Evolutionary conservation across 2,888 invertebrate genomes (phyloP), one percentile per base, ranked within the genome.

Genomic region (Hermaeophaga mercurialis): DNA sequence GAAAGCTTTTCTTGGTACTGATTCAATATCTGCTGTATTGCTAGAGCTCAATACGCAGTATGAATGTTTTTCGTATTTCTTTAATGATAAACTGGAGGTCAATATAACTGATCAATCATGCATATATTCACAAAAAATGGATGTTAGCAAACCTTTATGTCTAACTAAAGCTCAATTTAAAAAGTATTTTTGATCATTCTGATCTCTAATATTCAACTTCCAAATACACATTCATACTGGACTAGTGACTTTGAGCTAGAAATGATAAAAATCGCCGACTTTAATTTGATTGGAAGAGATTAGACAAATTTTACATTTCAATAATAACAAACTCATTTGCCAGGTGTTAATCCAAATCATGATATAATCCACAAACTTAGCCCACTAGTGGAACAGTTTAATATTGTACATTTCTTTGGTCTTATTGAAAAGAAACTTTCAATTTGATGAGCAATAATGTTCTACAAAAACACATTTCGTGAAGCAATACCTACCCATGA

Each of bases 261-360:
- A 22, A 17, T 18, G 3, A 41, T 54, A 41, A 44, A n/a, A 48
- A 15, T 22, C 26, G n/a, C 36, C 54, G 46, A 11, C 36, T 19
- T 15, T 54, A 34, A 58, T 54, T 24, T 31, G 22, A 15, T 58
- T 53, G 47, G 55, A 58, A 50, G 59, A 56, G 47, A 56, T 57
- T n/a, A 15, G 56, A 31, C 26, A 39, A 11, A 52, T 75, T 70
- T 5, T 76, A 70, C 49, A 78, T 70, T 65, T 78, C 72, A 18
- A 57, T 36, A 57, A 67, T 52, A 65, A 66, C 47, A 14, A 24
- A 17, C 43, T 34, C 24, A 41, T 49, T n/a, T 61, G 41, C 52
- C 55, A 26, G 12, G 39, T 1, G 53, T 59, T 14, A 12, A 62
- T 39, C 43, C 22, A 22, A 41, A 58, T 31, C 57, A 64, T 52